These are phyloP conservation scores for Bubo bubo DNA, from an alignment of 2,113 vertebrate species.

Conservation along the genomic window DNA sequence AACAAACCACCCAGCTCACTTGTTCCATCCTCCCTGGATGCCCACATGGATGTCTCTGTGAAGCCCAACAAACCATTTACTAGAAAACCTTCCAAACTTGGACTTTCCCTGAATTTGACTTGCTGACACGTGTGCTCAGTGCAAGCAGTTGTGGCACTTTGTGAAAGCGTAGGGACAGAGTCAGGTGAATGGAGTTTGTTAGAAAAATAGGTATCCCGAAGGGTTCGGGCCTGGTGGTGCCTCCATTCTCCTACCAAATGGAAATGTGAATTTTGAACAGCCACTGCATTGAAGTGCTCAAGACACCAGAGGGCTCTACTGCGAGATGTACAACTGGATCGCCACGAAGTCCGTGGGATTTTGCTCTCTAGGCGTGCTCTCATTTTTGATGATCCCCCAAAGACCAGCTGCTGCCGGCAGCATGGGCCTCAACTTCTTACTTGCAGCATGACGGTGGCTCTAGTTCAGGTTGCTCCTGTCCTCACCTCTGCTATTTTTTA, in stretches of 20 bases:
- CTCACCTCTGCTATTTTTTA: background rate
- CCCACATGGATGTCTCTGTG: background rate
- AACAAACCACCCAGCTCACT: background rate
- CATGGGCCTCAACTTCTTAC: rapidly evolving
- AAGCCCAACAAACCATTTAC: background rate
- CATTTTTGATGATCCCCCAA: background rate
- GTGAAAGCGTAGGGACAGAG: background rate
- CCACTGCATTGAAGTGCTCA: background rate
- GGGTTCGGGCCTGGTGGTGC: background rate
- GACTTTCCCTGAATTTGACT: background rate
- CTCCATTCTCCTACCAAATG: background rate
- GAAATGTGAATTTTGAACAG: background rate
- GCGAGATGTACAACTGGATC: background rate
- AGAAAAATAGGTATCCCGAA: background rate
- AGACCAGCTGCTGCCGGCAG: background rate
- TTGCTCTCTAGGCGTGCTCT: background rate
- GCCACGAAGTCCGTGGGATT: background rate
- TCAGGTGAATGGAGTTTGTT: background rate
- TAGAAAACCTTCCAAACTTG: background rate
- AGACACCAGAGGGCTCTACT: slow-evolving; percentile 56
- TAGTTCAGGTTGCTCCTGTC: background rate
- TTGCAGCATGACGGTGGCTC: background rate
- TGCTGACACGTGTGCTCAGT: rapidly evolving
- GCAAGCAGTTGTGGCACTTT: background rate
- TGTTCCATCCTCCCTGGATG: background rate